phyloP scores from a whole-genome alignment of 2,113 vertebrate species.

The Pampusana beccarii region DNA sequence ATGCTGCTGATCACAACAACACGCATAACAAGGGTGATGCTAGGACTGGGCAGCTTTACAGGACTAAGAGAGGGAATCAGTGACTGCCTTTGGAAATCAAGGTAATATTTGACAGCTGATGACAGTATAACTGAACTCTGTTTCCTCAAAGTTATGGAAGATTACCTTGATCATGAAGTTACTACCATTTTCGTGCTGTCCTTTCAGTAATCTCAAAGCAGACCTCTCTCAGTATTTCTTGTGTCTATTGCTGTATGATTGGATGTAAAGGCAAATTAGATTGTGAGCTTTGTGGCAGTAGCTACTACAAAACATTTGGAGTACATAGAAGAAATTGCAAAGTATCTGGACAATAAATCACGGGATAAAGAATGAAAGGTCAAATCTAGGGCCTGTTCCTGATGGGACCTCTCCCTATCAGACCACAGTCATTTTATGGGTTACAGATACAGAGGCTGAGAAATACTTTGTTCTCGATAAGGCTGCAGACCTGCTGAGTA shows the following conservation, averaged over 20 bases:
- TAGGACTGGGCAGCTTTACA: neutral
- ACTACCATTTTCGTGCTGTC: neutral
- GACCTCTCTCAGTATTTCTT: neutral
- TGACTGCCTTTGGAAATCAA: neutral
- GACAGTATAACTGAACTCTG: neutral
- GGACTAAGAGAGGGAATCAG: neutral
- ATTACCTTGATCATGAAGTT: neutral
- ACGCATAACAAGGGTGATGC: neutral
- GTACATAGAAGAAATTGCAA: neutral
- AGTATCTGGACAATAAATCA: neutral
- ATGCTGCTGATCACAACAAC: neutral
- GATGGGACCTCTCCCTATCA: neutral
- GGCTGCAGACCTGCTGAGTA: neutral
- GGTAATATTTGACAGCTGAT: slow-evolving; percentile 20
- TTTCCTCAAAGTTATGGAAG: neutral
- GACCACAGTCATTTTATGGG: neutral
- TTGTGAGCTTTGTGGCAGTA: neutral
- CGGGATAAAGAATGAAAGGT: neutral
- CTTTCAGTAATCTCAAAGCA: neutral
- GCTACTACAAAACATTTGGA: neutral
- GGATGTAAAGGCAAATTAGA: neutral
- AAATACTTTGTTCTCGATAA: neutral
- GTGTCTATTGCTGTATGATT: neutral
- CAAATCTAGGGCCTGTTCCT: neutral
- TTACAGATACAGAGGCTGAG: neutral